Base-by-base conservation (phyloP, 2,113 vertebrate genomes). In the Erythrocebus patas region DNA sequence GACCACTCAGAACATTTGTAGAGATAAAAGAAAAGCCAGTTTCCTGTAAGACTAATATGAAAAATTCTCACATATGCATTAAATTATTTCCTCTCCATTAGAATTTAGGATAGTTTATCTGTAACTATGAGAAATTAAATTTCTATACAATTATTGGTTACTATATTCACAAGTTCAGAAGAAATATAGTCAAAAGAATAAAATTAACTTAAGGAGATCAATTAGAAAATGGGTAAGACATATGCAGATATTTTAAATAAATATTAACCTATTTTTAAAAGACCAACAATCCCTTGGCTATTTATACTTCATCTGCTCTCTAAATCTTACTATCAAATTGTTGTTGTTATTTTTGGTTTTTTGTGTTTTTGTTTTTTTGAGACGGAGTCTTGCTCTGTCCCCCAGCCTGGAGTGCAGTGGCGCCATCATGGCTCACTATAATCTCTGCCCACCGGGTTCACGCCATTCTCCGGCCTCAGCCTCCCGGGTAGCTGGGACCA, bases 251-350 rank as follows among this genome's bases (percentile, higher is more conserved):
- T 43, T 82, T 93, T 90, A 86, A 96, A 59, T 82, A 64, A 93
- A 83, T 73, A 83, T 50, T 50, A 82, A 91, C 10, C 57, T 87
- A 2, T n/a, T 95, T 93, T 93, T 43, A 68, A 73, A 93, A 92
- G 6, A 50, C 10, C 23, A 83, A 23, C 6, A 27, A 64, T 59
- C 35, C 13, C 16, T 91, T 70, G n/a, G 18, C 40, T 87, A 80
- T 43, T 96, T 81, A 40, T 10, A 55, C 20, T 73, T 96, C n/a
- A 85, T 61, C 14, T 17, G 30, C 50, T 93, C 8, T 73, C 23
- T 94, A 93, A 89, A 88, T 52, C 14, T 84, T 80, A 40, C 14
- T 59, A 38, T 66, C 50, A 89, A 92, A 92, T 73, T 86, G 3
- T 66, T 78, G 48, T 50, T 50, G 12, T 50, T 50, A 2, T 50